These are phyloP conservation scores for Portunus trituberculatus DNA, from an alignment of 1,140 invertebrate species.

Conservation along the genomic window DNA sequence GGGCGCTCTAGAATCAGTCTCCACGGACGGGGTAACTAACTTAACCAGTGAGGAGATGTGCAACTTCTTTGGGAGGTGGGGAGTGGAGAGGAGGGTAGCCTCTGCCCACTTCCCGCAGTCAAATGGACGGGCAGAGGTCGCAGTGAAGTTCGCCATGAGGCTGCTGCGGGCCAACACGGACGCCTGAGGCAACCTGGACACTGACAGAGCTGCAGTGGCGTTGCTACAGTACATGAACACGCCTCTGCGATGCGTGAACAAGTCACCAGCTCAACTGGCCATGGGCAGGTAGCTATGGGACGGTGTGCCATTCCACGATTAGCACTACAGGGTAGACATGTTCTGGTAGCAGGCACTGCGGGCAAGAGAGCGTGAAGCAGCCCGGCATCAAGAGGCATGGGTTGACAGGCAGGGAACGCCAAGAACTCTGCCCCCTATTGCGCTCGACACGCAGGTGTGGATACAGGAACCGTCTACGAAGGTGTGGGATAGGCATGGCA, in stretches of 20 bases:
- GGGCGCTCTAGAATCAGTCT: neutral
- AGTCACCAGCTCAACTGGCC: slow-evolving; percentile 27
- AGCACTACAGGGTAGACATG: neutral
- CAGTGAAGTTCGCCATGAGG: neutral
- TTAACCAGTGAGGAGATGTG: neutral
- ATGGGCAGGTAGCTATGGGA: neutral
- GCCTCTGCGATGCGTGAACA: neutral
- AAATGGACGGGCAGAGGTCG: no score
- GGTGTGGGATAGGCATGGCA: no score
- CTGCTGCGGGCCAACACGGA: neutral
- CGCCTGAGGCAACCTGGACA: neutral
- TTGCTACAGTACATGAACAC: neutral
- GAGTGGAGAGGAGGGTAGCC: neutral
- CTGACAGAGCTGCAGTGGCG: neutral
- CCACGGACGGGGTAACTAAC: neutral
- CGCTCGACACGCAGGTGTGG: neutral
- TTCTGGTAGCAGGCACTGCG: neutral
- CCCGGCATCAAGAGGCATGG: neutral
- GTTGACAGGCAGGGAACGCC: no score
- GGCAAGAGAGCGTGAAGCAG: neutral
- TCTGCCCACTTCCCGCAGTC: slow-evolving; percentile 39
- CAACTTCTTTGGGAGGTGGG: neutral
- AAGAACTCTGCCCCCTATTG: neutral
- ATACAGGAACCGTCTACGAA: neutral
- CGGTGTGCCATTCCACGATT: neutral